A percentile compares a stretch with the other conserved stretches of the same genome.
These are phyloP conservation scores for Bombus superbus DNA, from an alignment of 1,140 invertebrate genomes.

Conservation along the genomic window DNA sequence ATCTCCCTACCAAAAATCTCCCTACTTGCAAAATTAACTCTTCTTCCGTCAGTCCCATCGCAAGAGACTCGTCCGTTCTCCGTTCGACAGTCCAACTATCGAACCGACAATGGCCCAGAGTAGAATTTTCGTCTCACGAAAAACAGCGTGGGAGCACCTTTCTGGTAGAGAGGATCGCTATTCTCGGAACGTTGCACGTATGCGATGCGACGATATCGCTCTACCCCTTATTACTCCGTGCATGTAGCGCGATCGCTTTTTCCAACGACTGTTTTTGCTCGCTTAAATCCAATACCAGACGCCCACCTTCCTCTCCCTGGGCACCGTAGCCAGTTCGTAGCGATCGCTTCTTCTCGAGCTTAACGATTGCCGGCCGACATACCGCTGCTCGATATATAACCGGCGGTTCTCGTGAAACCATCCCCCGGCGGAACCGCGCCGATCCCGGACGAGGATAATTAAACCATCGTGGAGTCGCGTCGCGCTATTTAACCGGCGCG, in stretches of 20 bases:
- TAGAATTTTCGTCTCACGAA: background rate
- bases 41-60: no score
- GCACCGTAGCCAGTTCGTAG: background rate
- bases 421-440: background rate
- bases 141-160: slow-evolving; percentile 36
- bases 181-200: slow-evolving; percentile 11
- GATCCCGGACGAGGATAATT: slow-evolving; percentile 76
- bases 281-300: slow-evolving; percentile 25
- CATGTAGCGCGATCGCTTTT: slow-evolving; percentile 31
- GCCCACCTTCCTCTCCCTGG: slow-evolving; percentile 22
- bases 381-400: slow-evolving; percentile 74
- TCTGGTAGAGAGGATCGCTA: background rate
- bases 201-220: background rate
- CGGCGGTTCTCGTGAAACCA: slow-evolving; percentile 42
- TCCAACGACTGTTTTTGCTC: slow-evolving; percentile 9
- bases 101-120: slow-evolving; percentile 3
- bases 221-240: slow-evolving; percentile 31
- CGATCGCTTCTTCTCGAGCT: slow-evolving; percentile 43
- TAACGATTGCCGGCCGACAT: slow-evolving; percentile 61
- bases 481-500: slow-evolving; percentile 33
- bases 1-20: background rate
- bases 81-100: background rate
- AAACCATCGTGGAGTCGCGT: slow-evolving; percentile 72
- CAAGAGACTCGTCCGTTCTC: background rate
- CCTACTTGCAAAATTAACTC: no score